Evolutionary conservation across 2,113 vertebrate genomes (phyloP).

Genomic region (Oncorhynchus clarkii): DNA sequence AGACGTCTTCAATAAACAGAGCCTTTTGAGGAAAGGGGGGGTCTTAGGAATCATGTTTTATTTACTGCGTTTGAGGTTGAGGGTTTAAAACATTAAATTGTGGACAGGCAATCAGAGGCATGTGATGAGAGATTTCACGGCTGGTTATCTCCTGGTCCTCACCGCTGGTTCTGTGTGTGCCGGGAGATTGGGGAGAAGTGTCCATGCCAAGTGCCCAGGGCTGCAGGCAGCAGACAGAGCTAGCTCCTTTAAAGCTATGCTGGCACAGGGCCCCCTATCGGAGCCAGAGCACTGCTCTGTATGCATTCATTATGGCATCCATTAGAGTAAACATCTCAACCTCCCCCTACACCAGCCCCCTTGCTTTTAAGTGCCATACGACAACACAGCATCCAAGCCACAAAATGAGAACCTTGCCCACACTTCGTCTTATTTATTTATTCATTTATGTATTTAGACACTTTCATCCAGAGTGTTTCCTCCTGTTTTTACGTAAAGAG

Average conservation of each 20-base stretch:
- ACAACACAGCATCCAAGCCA: constrained; percentile 69
- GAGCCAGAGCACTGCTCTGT: constrained; percentile 67
- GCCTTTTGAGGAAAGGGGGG: constrained; percentile 28
- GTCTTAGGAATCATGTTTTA: constrained; percentile 58
- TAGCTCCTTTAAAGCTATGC: constrained; percentile 71
- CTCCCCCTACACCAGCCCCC: constrained; percentile 63
- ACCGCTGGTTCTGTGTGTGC: constrained; percentile 62
- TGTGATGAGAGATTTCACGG: constrained; percentile 75
- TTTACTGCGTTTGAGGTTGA: constrained; percentile 63
- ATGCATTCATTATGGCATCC: constrained; percentile 76
- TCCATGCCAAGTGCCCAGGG: constrained; percentile 72
- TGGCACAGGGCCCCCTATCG: constrained; percentile 69
- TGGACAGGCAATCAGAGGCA: constrained; percentile 73
- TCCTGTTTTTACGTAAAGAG: constrained; percentile 69
- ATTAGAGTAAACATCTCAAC: constrained; percentile 80
- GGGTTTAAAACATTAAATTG: constrained; percentile 71
- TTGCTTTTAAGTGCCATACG: constrained; percentile 71
- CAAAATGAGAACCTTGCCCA: constrained; percentile 65
- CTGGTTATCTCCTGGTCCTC: constrained; percentile 74
- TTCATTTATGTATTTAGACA: constrained; percentile 72
- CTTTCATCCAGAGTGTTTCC: constrained; percentile 46
- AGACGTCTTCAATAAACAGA: constrained; percentile 50
- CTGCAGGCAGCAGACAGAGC: constrained; percentile 49
- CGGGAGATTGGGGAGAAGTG: constrained; percentile 66
- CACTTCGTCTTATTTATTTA: constrained; percentile 74